phyloP scores from a whole-genome alignment of 2,888 invertebrate genomes.

The Ophraella communa region DNA sequence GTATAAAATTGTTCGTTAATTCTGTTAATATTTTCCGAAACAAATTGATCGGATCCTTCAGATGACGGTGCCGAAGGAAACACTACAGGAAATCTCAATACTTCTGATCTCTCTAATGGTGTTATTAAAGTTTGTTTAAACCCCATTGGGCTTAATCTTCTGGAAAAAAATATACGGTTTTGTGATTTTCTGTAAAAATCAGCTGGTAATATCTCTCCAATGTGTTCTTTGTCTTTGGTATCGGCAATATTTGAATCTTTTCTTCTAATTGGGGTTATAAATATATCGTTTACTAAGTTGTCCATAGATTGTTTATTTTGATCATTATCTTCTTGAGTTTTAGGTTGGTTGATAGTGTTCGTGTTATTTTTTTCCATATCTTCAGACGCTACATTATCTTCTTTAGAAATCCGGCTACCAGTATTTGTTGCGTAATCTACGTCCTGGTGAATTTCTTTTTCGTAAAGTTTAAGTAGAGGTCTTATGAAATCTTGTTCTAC shows the following conservation, averaged over 20 bases:
- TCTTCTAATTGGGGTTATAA: constrained; percentile 33
- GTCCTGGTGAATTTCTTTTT: constrained; percentile 45
- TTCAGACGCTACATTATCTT: constrained; percentile 46
- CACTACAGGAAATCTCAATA: constrained; percentile 32
- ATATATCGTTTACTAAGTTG: constrained; percentile 2
- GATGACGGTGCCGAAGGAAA: constrained; percentile 24
- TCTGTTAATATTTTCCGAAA: constrained; percentile 14
- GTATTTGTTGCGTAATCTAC: constrained; percentile 43
- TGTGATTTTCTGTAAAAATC: constrained; percentile 42
- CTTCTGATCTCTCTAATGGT: constrained; percentile 28
- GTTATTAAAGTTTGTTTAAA: background rate
- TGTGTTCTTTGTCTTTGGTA: constrained; percentile 53
- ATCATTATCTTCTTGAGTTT: background rate
- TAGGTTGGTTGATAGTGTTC: constrained; percentile 2
- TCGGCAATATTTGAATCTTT: constrained; percentile 45
- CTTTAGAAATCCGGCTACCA: constrained; percentile 50
- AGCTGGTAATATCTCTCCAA: constrained; percentile 57
- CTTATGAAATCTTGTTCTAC: constrained; percentile 55
- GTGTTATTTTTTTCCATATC: background rate
- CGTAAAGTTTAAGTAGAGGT: constrained; percentile 54
- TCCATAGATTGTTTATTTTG: constrained; percentile 2
- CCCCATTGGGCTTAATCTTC: background rate
- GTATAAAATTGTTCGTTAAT: constrained; percentile 25
- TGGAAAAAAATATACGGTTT: background rate
- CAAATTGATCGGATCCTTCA: constrained; percentile 3